phyloP scores from a whole-genome alignment of 1,140 invertebrate species.

The Microplitis demolitor region DNA sequence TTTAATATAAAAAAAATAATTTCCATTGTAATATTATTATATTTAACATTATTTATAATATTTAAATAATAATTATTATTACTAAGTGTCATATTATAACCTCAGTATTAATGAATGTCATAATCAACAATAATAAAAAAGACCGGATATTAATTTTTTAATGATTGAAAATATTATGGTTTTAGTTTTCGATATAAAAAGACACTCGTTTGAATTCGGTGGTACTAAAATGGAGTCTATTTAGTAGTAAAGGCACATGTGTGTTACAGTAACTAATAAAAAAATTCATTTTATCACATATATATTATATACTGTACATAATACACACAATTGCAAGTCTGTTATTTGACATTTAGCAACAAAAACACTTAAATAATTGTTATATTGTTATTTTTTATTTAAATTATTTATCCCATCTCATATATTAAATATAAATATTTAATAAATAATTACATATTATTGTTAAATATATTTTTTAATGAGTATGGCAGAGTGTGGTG shows the following conservation, averaged over 20 bases:
- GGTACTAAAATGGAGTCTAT: slow-evolving; percentile 42
- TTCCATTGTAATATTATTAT: neutral
- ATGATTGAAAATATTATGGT: neutral
- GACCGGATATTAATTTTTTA: neutral
- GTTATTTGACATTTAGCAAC: too few relatives aligned
- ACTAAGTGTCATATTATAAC: neutral
- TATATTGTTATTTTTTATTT: too few relatives aligned
- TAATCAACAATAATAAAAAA: neutral
- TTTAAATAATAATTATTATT: neutral
- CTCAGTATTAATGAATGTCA: neutral
- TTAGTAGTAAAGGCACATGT: neutral
- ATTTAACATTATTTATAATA: neutral
- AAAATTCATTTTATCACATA: too few relatives aligned
- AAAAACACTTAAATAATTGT: too few relatives aligned
- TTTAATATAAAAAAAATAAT: slow-evolving; percentile 4
- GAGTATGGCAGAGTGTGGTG: slow-evolving; percentile 72
- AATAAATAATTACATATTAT: neutral
- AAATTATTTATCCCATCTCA: too few relatives aligned
- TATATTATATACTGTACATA: too few relatives aligned
- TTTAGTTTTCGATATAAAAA: neutral
- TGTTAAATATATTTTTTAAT: slow-evolving; percentile 28
- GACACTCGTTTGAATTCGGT: neutral
- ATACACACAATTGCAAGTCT: too few relatives aligned
- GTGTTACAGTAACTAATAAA: too few relatives aligned
- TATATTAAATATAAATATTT: neutral